Conservation (phyloP, 2,113 vertebrate species). For the Eleginops maclovinus region DNA sequence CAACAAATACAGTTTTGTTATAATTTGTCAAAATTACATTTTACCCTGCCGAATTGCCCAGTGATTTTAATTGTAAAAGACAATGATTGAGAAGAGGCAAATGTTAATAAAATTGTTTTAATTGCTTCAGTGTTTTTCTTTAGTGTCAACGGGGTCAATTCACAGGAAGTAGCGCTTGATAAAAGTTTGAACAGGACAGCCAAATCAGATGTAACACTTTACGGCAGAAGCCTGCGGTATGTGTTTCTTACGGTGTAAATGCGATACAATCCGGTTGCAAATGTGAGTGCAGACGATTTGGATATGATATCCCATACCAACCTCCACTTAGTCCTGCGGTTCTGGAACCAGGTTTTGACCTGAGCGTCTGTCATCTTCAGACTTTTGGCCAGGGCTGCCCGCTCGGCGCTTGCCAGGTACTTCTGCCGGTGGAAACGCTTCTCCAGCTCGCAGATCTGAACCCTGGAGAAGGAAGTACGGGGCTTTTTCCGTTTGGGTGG, state of each 20-base stretch:
- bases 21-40: neutral
- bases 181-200: neutral
- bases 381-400: slow-evolving; percentile 93
- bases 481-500: slow-evolving; percentile 99
- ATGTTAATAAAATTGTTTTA: neutral
- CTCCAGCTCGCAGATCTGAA: slow-evolving; percentile 98
- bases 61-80: neutral
- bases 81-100: neutral
- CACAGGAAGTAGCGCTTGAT: slow-evolving; percentile 41
- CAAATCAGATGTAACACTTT: too few species aligned
- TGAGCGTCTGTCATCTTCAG: slow-evolving; percentile 99
- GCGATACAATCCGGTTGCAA: neutral
- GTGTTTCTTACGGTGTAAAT: fast-evolving
- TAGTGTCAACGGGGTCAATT: slow-evolving; percentile 14
- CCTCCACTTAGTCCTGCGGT: slow-evolving; percentile 91
- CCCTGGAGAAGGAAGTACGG: slow-evolving; percentile 95
- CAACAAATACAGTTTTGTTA: neutral
- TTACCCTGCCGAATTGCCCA: neutral
- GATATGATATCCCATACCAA: slow-evolving; percentile 60
- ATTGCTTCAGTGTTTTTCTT: neutral
- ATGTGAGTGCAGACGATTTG: neutral
- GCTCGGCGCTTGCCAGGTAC: slow-evolving; percentile 95
- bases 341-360: slow-evolving; percentile 90
- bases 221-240: too few species aligned
- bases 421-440: slow-evolving; percentile 98